Evolutionary conservation across 2,888 invertebrate species (phyloP), one percentile per base, ranked within the genome.

Genomic region (Trichogramma dendrolimi): DNA sequence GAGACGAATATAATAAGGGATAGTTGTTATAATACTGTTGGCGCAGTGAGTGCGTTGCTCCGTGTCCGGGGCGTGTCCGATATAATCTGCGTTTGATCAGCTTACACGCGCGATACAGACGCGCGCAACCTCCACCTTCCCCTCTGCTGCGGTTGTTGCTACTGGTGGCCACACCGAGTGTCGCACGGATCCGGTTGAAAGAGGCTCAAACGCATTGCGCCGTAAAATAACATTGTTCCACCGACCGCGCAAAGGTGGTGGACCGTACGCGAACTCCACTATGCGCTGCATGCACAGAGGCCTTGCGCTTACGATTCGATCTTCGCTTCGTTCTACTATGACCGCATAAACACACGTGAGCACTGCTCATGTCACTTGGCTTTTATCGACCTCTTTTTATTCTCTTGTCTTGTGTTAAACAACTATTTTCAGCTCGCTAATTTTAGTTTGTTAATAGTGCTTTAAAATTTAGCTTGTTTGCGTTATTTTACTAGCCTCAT

Each of bases 141-240:
- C 27, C 27, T 27, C 27, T 27, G 56, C 61, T 61, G 57, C 60
- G 58, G 62, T 56, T 60, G 62, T 55, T 27, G 63, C 58, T 53
- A 8, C 44, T 47, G 44, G 7, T 42, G 41, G 42, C 43, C 8
- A 11, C 42, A 14, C 42, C 58, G 61, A 63, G 67, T 62, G 60
- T 55, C 66, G 53, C 72, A 71, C 70, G 72, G 71, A 73, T 72
- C 73, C 73, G 77, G 77, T 75, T 77, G 75, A 79, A 79, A 79
- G 76, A 77, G 78, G 79, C 79, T 79, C 77, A 78, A 73, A 72
- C 72, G 73, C 77, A 78, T 69, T 75, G 71, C 74, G 73, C 75
- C 78, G 79, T 77, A 78, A 78, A 79, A 79, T 79, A 78, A 79
- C 79, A 77, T 78, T 78, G 79, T 74, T 71, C 73, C 72, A 71